Evolutionary conservation across 2,888 invertebrate species (phyloP), one percentile per base, ranked within the genome.

Genomic region (Temnothorax rugatulus): DNA sequence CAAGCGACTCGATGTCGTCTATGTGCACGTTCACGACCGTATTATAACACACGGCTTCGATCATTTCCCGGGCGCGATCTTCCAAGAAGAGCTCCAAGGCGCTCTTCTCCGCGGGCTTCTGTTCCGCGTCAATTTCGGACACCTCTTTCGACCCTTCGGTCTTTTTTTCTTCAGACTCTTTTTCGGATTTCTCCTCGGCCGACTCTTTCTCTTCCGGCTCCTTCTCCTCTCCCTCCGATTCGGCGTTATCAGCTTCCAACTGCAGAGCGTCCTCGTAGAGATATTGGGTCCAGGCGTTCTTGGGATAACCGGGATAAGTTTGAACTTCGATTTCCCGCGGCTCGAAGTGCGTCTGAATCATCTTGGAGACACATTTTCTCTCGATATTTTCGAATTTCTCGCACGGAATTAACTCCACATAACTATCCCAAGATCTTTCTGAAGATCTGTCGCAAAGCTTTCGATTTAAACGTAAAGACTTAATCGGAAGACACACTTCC

Each of bases 391-490:
- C 95, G 76, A 96, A 96, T 25, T 95, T 95, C 50, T 96, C 95
- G 29, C 77, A 76, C 47, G 96, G 96, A 50, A 96, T 93, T 21
- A 97, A 93, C 90, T 97, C 97, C 82, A 96, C 95, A 86, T 96
- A 97, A 2, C 97, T 97, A 93, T 97, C 97, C 73, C 96, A 95
- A 4, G 95, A 95, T 61, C 96, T 95, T 66, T 95, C 95, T 0
- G 96, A 95, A 81, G 95, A 95, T 82, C 97, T 95, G 11, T 96
- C 94, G 44, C 93, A 89, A 86, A 97, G 96, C 18, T 95, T 93
- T 15, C 88, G 82, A 54, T 85, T 38, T 8, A 66, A 18, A 0
- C 73, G 61, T 15, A 93, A 50, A 3, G 81, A 38, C 5, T 15
- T 69, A n/a, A 41, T 84, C 18, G 63, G 92, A 83, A 84, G 86